Evolutionary conservation across 1,140 invertebrate genomes (phyloP).

Genomic region (Drosophila kepulauana): DNA sequence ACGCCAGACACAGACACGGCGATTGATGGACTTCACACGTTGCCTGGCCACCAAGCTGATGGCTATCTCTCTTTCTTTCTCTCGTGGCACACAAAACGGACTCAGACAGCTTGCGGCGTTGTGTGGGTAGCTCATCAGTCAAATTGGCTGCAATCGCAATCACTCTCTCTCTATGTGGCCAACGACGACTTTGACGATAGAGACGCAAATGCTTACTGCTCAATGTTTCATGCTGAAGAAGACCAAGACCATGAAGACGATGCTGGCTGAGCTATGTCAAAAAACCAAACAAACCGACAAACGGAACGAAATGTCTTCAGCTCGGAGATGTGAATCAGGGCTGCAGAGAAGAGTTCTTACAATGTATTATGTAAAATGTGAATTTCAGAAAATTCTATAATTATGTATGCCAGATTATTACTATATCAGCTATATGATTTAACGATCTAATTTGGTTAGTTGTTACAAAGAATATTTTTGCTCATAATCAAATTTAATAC

Average conservation of each 20-base stretch:
- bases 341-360: background rate
- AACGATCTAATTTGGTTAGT: too few species aligned
- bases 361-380: background rate
- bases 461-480: too few species aligned
- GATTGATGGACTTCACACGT: conserved; percentile 77
- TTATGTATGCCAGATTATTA: too few species aligned
- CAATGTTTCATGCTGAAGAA: background rate
- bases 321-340: conserved; percentile 38
- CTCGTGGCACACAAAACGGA: conserved; percentile 58
- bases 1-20: conserved; percentile 64
- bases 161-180: conserved; percentile 28
- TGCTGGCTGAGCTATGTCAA: conserved; percentile 17
- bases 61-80: conserved; percentile 75
- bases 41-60: conserved; percentile 54
- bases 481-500: too few species aligned
- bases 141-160: conserved; percentile 70
- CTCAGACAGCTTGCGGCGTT: conserved; percentile 48
- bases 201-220: background rate
- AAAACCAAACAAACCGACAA: conserved; percentile 48
- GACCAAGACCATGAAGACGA: background rate
- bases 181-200: background rate
- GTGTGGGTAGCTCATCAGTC: conserved; percentile 79
- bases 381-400: too few species aligned
- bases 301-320: conserved; percentile 56
- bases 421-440: too few species aligned